Evolutionary conservation across 1,140 invertebrate species (phyloP).

Genomic region (honey bee (Apis mellifera)): Amel_HAv3.1 CM009941.2:817001-817500

Average conservation of each 20-base stretch:
- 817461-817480: not conserved
- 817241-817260: not conserved
- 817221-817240: not conserved
- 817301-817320: slow-evolving; percentile 42
- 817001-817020: no score
- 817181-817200: no score
- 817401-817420: slow-evolving; percentile 16
- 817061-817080: no score
- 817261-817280: slow-evolving; percentile 5
- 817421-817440: not conserved
- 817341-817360: slow-evolving; percentile 30
- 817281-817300: slow-evolving; percentile 36
- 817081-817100: no score
- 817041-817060: no score
- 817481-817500: not conserved
- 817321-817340: slow-evolving; percentile 14
- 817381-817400: slow-evolving; percentile 21
- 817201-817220: not conserved
- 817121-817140: no score
- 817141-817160: no score
- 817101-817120: no score
- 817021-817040: no score
- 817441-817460: not conserved
- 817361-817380: slow-evolving; percentile 29
- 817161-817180: no score